phyloP scores from a whole-genome alignment of 1,140 invertebrate species.

The Trichogramma pretiosum region DNA sequence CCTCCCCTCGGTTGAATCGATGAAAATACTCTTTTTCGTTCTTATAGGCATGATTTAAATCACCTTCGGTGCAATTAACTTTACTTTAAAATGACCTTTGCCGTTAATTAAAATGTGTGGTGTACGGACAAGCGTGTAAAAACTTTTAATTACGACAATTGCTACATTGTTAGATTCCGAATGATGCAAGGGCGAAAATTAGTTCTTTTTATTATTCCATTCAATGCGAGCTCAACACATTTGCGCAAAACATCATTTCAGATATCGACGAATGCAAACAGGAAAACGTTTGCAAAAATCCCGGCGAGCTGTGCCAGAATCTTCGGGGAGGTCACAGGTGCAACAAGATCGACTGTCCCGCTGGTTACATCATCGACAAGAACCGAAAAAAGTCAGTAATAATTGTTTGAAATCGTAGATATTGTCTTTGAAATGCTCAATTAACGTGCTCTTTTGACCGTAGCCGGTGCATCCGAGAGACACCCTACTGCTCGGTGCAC shows the following conservation, averaged over 20 bases:
- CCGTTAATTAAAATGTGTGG: too few species aligned
- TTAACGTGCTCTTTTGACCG: constrained; percentile 31
- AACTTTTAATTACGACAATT: too few species aligned
- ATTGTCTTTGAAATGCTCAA: constrained; percentile 8
- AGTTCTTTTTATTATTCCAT: too few species aligned
- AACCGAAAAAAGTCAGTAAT: too few species aligned
- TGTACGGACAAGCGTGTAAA: too few species aligned
- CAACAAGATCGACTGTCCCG: constrained; percentile 74
- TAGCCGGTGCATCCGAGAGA: constrained; percentile 72
- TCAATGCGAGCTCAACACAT: not conserved
- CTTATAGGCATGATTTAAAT: too few species aligned
- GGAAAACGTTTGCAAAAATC: constrained; percentile 49
- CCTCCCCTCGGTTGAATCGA: too few species aligned
- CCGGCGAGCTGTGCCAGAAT: constrained; percentile 81
- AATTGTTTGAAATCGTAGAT: not conserved
- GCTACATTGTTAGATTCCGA: too few species aligned
- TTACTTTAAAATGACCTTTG: too few species aligned
- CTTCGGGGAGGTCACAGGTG: constrained; percentile 81
- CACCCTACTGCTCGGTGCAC: constrained; percentile 56
- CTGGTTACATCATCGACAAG: constrained; percentile 69
- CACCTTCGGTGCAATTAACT: too few species aligned
- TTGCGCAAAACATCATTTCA: constrained; percentile 22
- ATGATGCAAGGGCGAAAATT: too few species aligned
- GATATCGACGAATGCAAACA: constrained; percentile 84
- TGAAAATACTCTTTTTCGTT: too few species aligned